These are phyloP conservation scores for Cygnus atratus DNA, from an alignment of 2,113 vertebrate genomes.

Conservation along the genomic window DNA sequence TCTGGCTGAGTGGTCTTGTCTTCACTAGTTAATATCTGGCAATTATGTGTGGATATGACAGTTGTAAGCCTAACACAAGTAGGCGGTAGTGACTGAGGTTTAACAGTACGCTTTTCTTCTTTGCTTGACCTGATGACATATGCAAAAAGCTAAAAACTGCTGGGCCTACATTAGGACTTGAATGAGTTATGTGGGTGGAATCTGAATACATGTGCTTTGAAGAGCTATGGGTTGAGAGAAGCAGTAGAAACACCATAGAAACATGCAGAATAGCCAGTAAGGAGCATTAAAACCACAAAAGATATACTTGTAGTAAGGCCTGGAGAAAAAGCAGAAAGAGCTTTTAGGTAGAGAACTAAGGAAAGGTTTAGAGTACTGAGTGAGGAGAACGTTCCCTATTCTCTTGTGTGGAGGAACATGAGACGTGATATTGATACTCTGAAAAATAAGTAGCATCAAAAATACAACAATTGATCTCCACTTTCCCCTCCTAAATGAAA, in stretches of 20 bases:
- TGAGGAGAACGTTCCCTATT: background rate
- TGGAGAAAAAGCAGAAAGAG: background rate
- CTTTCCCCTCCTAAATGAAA: background rate
- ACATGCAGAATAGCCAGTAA: background rate
- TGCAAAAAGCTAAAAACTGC: conserved; percentile 41
- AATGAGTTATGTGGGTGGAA: conserved; percentile 46
- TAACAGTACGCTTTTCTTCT: conserved; percentile 51
- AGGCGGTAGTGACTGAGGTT: conserved; percentile 23
- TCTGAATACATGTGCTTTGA: conserved; percentile 30
- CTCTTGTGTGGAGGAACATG: background rate
- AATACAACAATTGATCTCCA: background rate
- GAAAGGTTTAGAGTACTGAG: background rate
- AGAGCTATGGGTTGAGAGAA: background rate
- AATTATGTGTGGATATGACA: conserved; percentile 38
- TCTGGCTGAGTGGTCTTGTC: conserved; percentile 39
- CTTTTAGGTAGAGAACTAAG: background rate
- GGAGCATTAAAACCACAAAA: background rate
- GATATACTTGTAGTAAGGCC: background rate
- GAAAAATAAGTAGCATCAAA: background rate
- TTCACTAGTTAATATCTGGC: conserved; percentile 43
- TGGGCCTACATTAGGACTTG: conserved; percentile 32
- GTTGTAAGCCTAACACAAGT: background rate
- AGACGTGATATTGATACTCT: background rate
- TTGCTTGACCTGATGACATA: conserved; percentile 60
- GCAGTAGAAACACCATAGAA: background rate